Conservation (phyloP, 2,113 vertebrate species). For the Lutjanus erythropterus region DNA sequence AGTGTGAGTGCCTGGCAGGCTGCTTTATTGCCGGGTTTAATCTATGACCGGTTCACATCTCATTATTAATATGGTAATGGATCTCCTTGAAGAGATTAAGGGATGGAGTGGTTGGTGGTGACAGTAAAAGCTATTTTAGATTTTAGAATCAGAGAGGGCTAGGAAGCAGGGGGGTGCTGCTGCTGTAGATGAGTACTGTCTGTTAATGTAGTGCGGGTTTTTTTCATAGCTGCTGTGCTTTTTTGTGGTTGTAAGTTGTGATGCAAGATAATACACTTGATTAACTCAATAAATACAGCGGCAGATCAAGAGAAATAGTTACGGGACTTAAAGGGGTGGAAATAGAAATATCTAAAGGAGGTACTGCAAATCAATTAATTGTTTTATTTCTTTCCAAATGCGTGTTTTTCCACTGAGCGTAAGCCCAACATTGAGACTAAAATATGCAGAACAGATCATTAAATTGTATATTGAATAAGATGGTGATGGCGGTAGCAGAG, state of each 20-base stretch:
- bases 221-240: not conserved
- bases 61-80: slow-evolving; percentile 87
- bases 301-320: too few relatives aligned
- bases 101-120: slow-evolving; percentile 76
- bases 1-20: slow-evolving; percentile 76
- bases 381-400: too few relatives aligned
- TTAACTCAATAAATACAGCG: too few relatives aligned
- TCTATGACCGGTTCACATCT: slow-evolving; percentile 82
- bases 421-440: too few relatives aligned
- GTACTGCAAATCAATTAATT: too few relatives aligned
- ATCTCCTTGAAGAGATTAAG: slow-evolving; percentile 83
- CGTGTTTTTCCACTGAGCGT: too few relatives aligned
- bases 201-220: slow-evolving; percentile 24
- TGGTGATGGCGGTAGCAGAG: too few relatives aligned
- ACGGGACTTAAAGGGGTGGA: too few relatives aligned
- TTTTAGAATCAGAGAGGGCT: slow-evolving; percentile 65
- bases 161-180: slow-evolving; percentile 30
- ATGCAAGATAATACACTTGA: slow-evolving; percentile 16
- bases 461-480: too few relatives aligned
- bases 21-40: slow-evolving; percentile 80
- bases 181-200: slow-evolving; percentile 47
- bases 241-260: slow-evolving; percentile 1
- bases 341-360: too few relatives aligned
- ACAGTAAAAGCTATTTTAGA: slow-evolving; percentile 81
- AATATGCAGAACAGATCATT: too few relatives aligned